phyloP scores from a whole-genome alignment of 2,797 vertebrate genomes.

The Brachymystax lenok region DNA sequence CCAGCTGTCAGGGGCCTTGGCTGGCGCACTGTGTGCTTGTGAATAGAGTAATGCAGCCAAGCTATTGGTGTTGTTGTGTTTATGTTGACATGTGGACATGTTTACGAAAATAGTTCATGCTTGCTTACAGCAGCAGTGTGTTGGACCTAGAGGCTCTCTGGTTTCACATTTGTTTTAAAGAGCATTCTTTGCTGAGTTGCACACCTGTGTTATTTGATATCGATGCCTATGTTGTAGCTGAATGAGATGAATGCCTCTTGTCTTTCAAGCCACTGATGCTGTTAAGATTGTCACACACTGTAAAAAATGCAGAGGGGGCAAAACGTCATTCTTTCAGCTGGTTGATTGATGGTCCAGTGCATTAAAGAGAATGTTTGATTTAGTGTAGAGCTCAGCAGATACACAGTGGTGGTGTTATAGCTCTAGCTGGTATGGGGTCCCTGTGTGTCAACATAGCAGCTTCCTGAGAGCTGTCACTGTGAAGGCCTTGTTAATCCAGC shows the following conservation, averaged over 20 bases:
- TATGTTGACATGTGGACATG: conserved; percentile 3
- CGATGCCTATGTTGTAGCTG: background rate
- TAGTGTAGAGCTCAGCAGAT: conserved; percentile 45
- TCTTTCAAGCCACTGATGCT: conserved; percentile 5
- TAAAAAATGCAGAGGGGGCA: conserved; percentile 17
- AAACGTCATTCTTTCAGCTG: conserved; percentile 2
- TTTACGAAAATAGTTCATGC: background rate
- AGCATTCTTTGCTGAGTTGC: conserved; percentile 9
- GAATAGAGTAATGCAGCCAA: conserved; percentile 13
- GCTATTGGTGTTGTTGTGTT: background rate
- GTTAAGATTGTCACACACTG: background rate
- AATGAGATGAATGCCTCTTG: conserved; percentile 15
- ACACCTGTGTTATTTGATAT: conserved; percentile 7
- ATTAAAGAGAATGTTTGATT: conserved; percentile 41
- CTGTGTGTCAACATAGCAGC: conserved; percentile 53
- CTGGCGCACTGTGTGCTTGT: background rate
- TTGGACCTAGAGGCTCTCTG: conserved; percentile 14
- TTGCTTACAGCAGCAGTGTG: background rate
- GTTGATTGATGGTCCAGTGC: conserved; percentile 25
- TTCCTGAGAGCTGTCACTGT: conserved; percentile 57
- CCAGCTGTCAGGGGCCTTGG: background rate
- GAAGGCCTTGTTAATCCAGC: conserved; percentile 60
- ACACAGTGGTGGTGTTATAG: conserved; percentile 34
- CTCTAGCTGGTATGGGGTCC: conserved; percentile 4
- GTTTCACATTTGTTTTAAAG: conserved; percentile 26